Percentiles rank a stretch among this genome's conserved stretches.
Conservation (phyloP, 1,140 invertebrate species). For the Pygmarrhopalites habei region DNA sequence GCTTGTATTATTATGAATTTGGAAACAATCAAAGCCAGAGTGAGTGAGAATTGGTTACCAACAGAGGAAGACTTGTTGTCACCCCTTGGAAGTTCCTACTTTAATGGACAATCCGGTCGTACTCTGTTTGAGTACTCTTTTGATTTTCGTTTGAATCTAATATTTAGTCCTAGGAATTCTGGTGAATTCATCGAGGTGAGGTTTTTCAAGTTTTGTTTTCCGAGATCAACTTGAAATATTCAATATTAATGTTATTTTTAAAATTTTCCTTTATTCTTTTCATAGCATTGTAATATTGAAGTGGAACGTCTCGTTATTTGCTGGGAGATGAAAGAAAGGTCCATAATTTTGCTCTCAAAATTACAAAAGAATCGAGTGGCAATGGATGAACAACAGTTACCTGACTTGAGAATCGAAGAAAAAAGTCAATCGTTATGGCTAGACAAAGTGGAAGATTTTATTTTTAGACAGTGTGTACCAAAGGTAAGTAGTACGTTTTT, state of each 20-base stretch:
- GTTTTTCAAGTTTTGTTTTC: too few species aligned
- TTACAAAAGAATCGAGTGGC: neutral
- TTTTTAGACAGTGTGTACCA: constrained; percentile 33
- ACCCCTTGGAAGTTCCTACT: constrained; percentile 28
- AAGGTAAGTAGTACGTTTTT: constrained; percentile 23
- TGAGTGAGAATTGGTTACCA: constrained; percentile 36
- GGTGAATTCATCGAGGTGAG: constrained; percentile 38
- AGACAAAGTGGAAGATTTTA: constrained; percentile 29
- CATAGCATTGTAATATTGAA: constrained; percentile 36
- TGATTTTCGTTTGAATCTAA: constrained; percentile 36
- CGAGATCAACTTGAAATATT: too few species aligned
- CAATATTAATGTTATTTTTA: too few species aligned
- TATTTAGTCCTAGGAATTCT: constrained; percentile 37
- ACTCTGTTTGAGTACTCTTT: constrained; percentile 33
- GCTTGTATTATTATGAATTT: constrained; percentile 37
- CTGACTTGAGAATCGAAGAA: neutral
- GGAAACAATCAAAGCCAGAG: constrained; percentile 22
- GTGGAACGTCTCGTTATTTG: constrained; percentile 29
- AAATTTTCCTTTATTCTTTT: neutral
- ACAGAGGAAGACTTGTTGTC: constrained; percentile 25
- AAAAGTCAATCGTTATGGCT: constrained; percentile 12
- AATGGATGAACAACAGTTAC: neutral
- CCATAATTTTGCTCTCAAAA: neutral
- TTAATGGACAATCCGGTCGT: constrained; percentile 26
- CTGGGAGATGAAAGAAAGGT: constrained; percentile 36